Base-by-base conservation (phyloP, 2,113 vertebrate species). In the Nanorana parkeri region DNA sequence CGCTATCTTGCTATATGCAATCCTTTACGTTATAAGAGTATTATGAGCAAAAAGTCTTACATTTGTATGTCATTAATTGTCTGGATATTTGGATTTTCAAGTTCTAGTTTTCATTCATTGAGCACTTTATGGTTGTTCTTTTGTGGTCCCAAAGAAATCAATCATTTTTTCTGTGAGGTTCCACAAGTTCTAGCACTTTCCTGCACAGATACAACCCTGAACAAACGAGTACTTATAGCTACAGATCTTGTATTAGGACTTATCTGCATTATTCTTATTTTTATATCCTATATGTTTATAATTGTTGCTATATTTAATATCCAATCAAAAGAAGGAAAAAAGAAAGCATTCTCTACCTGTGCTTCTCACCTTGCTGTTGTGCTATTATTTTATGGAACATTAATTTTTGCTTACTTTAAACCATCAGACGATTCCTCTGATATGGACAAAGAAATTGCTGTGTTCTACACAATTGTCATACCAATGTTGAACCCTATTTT, bases 111-210 rank as follows among this genome's bases (percentile, higher is more conserved):
- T 47, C 80, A 82, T 23, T 67, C 80, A 20, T 65, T 32, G 24
- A 55, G 69, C 47, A 82, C 80, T n/a, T 66, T 73, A 17, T 52
- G 69, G 69, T 82, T 82, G 29, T 75, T 52, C 19, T 82, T 82
- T 36, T 87, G 85, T 79, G 36, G 78, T 13, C 64, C 81, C 66
- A 86, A 84, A 29, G 19, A 56, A 17, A 20, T 90, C 64, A 84
- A 78, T 28, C 85, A 89, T 76, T 89, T 88, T 60, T 86, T 90
- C 68, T 86, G 87, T 84, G 87, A 89, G 32, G 86, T 89, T 8
- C 81, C 84, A 28, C 84, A 86, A n/a, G 69, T 87, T 4, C 26
- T 89, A 52, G 67, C 54, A 26, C 74, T 91, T 16, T 89, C 89
- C 26, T 89, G 85, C 24, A 86, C 86, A 6, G 84, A 83, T 7